Percentiles rank a stretch among this genome's conserved stretches.
Conservation (phyloP, 37 sponge, comb jelly and placozoan genomes). For the Mnemiopsis leidyi region DNA sequence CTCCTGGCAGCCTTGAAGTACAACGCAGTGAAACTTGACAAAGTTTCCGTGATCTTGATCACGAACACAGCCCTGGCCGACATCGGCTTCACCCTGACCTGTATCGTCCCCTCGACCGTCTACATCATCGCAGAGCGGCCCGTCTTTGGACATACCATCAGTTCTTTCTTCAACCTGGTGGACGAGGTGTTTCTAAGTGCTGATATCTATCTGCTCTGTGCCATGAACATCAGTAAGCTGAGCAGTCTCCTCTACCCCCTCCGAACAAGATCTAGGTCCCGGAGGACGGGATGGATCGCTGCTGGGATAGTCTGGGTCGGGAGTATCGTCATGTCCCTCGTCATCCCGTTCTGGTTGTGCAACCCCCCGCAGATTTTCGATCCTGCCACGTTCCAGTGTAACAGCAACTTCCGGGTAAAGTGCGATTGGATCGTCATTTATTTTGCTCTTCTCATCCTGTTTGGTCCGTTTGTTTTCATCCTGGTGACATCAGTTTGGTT, state of each 20-base stretch:
- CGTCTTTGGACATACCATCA: background rate
- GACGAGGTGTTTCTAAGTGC: background rate
- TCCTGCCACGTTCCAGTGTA: background rate
- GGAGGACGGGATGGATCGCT: background rate
- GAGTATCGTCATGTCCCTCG: background rate
- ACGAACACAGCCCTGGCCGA: background rate
- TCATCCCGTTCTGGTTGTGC: background rate
- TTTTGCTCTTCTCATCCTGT: background rate
- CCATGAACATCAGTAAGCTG: background rate
- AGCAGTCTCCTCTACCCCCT: background rate
- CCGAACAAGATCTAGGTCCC: background rate
- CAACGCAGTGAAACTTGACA: background rate
- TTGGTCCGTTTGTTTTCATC: background rate
- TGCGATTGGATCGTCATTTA: background rate
- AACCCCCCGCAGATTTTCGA: background rate
- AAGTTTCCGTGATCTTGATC: background rate
- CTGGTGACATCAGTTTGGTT: background rate
- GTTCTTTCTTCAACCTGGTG: background rate
- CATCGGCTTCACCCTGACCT: background rate
- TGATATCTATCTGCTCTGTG: background rate
- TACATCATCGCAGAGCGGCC: background rate
- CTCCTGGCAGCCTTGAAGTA: background rate
- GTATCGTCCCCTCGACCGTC: conserved; percentile 10
- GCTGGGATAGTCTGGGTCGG: background rate
- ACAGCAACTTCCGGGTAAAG: background rate